A percentile compares a stretch with the other conserved stretches of the same genome.
Evolutionary conservation across 1,140 invertebrate species (phyloP).

Genomic region (Eulimnadia texana): DNA sequence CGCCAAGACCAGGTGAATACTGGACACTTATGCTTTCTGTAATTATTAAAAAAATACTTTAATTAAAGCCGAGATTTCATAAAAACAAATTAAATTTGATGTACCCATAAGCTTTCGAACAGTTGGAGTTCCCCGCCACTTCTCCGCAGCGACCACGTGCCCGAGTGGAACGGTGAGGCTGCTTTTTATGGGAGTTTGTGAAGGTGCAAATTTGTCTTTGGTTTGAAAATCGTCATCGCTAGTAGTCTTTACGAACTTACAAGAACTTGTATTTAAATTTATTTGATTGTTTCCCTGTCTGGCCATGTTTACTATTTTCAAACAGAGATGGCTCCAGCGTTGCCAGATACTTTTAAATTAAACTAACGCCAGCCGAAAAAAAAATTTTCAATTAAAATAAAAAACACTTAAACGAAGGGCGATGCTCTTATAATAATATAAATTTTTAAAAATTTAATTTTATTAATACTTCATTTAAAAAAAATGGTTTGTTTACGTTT

Average conservation of each 20-base stretch:
- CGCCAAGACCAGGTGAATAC: constrained; percentile 4
- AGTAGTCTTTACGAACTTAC: not conserved
- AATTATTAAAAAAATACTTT: not conserved
- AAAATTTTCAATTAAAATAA: no score
- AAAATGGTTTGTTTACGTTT: no score
- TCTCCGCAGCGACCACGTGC: constrained; percentile 5
- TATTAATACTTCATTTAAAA: no score
- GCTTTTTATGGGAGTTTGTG: not conserved
- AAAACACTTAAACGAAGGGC: no score
- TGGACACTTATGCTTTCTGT: constrained; percentile 8
- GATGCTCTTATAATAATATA: no score
- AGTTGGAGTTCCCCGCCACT: constrained; percentile 5
- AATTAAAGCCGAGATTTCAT: no score
- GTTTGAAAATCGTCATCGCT: not conserved
- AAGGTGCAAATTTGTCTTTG: not conserved
- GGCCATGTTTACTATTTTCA: not conserved
- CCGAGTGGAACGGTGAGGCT: not conserved
- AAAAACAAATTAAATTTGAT: not conserved
- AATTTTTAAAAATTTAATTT: no score
- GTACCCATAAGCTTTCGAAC: constrained; percentile 2
- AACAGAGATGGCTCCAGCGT: no score
- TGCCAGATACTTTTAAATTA: no score
- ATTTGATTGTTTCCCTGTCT: not conserved
- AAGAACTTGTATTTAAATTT: no score
- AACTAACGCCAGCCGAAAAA: no score